A percentile compares a stretch with the other conserved stretches of the same genome.
Conservation (phyloP, 2,888 invertebrate genomes). For the Drosophila colorata region DNA sequence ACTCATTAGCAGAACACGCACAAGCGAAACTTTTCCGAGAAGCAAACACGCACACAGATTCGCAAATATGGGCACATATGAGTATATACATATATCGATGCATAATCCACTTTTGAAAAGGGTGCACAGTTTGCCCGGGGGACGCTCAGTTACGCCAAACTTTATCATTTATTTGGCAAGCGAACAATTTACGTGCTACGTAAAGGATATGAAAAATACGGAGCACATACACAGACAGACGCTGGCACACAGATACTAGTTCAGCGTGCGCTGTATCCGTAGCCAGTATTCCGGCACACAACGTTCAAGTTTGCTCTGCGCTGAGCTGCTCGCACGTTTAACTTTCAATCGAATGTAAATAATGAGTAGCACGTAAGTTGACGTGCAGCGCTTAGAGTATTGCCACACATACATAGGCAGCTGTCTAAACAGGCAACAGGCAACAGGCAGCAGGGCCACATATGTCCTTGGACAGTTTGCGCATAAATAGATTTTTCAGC, state of each 20-base stretch:
- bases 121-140: constrained; percentile 23
- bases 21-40: constrained; percentile 63
- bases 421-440: neutral
- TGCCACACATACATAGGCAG: neutral
- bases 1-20: constrained; percentile 71
- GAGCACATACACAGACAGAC: constrained; percentile 12
- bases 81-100: constrained; percentile 58
- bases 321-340: constrained; percentile 74
- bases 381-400: constrained; percentile 35
- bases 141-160: constrained; percentile 54
- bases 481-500: constrained; percentile 61
- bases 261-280: constrained; percentile 29
- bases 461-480: constrained; percentile 36
- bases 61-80: neutral
- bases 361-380: constrained; percentile 65
- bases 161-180: constrained; percentile 67
- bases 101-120: constrained; percentile 71
- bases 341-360: constrained; percentile 82
- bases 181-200: constrained; percentile 67
- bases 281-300: constrained; percentile 2
- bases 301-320: constrained; percentile 61
- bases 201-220: constrained; percentile 31
- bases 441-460: neutral
- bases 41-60: constrained; percentile 6
- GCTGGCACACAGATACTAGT: constrained; percentile 18